Percentiles rank a stretch among this genome's conserved stretches.
Conservation (phyloP, 1,140 invertebrate genomes). For the Lasioglossum albipes region DNA sequence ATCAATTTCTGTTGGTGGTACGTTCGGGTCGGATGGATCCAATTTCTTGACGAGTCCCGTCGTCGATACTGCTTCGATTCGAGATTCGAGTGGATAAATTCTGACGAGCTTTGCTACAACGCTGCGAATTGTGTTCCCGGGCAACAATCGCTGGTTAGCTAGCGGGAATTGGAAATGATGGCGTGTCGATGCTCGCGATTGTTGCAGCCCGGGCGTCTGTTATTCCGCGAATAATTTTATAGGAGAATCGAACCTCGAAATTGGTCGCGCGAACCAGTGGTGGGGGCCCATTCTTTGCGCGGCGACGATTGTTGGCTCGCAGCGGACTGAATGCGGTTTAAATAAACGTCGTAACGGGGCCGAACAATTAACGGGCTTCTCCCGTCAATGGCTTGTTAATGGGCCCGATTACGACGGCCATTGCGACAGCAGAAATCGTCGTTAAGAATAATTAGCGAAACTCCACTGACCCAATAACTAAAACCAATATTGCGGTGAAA, state of each 20-base stretch:
- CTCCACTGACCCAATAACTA: too few relatives aligned
- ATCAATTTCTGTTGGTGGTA: too few relatives aligned
- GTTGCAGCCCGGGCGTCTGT: neutral
- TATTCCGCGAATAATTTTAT: conserved; percentile 4
- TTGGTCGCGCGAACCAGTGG: neutral
- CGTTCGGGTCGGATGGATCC: too few relatives aligned
- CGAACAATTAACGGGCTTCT: conserved; percentile 4
- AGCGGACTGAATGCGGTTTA: neutral
- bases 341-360: neutral
- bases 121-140: conserved; percentile 9
- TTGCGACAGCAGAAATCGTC: neutral
- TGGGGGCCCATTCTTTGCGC: conserved; percentile 4
- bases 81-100: neutral
- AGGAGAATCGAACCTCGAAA: conserved; percentile 1
- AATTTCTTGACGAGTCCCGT: too few relatives aligned
- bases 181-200: conserved; percentile 21
- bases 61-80: too few relatives aligned
- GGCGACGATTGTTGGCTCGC: neutral
- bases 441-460: too few relatives aligned
- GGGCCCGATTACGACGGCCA: neutral
- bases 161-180: conserved; percentile 17
- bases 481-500: too few relatives aligned
- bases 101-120: neutral
- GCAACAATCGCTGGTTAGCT: neutral
- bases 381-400: conserved; percentile 23